Evolutionary conservation across 1,140 invertebrate species (phyloP).

Genomic region (Aphelinus certus): DNA sequence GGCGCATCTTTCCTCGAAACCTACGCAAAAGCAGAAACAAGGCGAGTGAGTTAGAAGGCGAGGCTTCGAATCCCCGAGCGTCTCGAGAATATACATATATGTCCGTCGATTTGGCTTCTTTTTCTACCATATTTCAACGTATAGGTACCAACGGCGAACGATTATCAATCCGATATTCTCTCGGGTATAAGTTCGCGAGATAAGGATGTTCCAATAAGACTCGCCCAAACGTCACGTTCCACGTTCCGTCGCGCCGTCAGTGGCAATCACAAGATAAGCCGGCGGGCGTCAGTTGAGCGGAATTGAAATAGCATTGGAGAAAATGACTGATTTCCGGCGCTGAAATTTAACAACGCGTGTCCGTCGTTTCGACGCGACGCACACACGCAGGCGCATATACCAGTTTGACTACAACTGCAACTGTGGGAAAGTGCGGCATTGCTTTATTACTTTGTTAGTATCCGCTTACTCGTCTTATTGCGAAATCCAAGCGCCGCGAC

Average conservation of each 20-base stretch:
- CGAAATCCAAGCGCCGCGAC: background rate
- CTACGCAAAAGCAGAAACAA: slow-evolving; percentile 48
- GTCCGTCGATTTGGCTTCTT: slow-evolving; percentile 4
- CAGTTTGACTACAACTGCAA: slow-evolving; percentile 14
- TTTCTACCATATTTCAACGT: background rate
- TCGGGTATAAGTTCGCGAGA: too few relatives aligned
- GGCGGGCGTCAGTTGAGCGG: too few relatives aligned
- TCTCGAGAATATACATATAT: background rate
- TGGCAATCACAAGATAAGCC: too few relatives aligned
- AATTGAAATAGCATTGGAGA: too few relatives aligned
- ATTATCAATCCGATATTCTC: too few relatives aligned
- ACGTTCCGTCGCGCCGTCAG: too few relatives aligned
- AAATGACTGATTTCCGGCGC: too few relatives aligned
- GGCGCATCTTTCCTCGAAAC: slow-evolving; percentile 52
- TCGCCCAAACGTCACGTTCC: too few relatives aligned
- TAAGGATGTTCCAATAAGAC: too few relatives aligned
- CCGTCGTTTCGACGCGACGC: background rate
- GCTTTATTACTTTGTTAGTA: background rate
- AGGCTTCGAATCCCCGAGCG: background rate
- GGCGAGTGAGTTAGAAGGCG: too few relatives aligned
- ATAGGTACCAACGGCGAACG: background rate
- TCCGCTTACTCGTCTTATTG: background rate
- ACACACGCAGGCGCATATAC: background rate
- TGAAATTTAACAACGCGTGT: too few relatives aligned
- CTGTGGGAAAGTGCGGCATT: slow-evolving; percentile 12